Evolutionary conservation across 2,797 vertebrate species (phyloP), one percentile per base, ranked within the genome.

Genomic region (Otolemur crassicaudatus): DNA sequence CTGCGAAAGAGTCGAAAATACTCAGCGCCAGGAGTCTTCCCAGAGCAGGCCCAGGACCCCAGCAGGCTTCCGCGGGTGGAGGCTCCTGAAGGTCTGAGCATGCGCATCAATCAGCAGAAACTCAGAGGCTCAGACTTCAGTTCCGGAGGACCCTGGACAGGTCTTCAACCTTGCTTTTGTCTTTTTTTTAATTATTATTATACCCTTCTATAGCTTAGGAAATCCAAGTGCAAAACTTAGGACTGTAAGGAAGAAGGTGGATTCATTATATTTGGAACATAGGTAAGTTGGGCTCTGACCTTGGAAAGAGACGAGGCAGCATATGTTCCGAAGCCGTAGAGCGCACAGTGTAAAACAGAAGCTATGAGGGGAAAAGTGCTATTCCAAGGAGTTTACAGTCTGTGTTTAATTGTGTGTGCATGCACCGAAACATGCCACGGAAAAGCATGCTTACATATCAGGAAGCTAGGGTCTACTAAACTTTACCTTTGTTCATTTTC

Each of bases 401-500:
- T 82, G 63, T 58, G 23, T 53, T 91, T 83, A 83, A 93, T 16
- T 92, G 56, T 88, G 69, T 90, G 73, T 90, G 69, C 73, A 82
- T 63, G 17, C 40, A 60, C 53, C 40, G 43, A 63, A 85, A 90
- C 77, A 3, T 76, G 56, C 46, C 80, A 79, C 37, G 23, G 56
- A 85, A 87, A 77, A 88, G 23, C 16, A 9, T 69, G 1, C 3
- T 90, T 82, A 94, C 63, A 53, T 94, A 58, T 95, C 46, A 83
- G 70, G 95, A 86, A 31, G 58, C 79, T 46, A 43, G 16, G 29
- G 73, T 73, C 81, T 85, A 60, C 67, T 90, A 40, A 81, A 63
- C 6, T 43, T 70, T 87, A 92, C 61, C 37, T 94, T 94, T 82
- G 37, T 88, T 95, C 34, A 65, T 90, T 85, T 94, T 90, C 40